Evolutionary conservation across 92 coral and sea anemone genomes (phyloP).

Genomic region (Porites divaricata): DNA sequence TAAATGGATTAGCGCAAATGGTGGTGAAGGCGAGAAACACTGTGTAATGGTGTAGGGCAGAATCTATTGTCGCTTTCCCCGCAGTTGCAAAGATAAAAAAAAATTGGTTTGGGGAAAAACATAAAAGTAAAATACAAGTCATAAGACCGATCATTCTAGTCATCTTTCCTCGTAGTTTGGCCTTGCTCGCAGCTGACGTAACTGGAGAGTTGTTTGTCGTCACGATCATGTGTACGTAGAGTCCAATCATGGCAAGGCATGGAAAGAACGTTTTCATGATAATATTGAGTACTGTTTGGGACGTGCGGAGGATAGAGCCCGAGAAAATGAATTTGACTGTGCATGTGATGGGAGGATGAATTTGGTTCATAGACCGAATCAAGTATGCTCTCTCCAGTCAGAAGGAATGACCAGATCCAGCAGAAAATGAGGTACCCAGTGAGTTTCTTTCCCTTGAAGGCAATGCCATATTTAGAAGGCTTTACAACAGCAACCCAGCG

Average conservation of each 20-base stretch:
- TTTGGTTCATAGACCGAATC: not conserved
- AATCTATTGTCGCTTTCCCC: constrained; percentile 19
- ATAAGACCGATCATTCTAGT: constrained; percentile 26
- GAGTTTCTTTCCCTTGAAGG: constrained; percentile 50
- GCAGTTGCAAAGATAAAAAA: constrained; percentile 25
- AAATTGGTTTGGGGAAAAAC: constrained; percentile 23
- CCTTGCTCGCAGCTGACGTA: constrained; percentile 17
- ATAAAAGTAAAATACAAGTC: not conserved
- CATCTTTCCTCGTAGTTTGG: constrained; percentile 25
- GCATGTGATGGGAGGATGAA: not conserved
- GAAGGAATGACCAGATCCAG: constrained; percentile 57
- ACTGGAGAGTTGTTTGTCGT: not conserved
- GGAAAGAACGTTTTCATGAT: constrained; percentile 15
- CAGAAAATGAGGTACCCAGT: constrained; percentile 52
- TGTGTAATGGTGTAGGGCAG: not conserved
- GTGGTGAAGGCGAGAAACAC: constrained; percentile 12
- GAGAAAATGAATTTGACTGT: constrained; percentile 4
- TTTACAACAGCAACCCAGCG: constrained; percentile 85
- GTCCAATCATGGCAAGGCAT: constrained; percentile 1
- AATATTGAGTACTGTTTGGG: not conserved
- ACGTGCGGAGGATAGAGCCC: not conserved
- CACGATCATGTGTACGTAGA: constrained; percentile 20
- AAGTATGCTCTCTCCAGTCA: not conserved
- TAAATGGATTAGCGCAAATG: constrained; percentile 28
- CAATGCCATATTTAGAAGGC: constrained; percentile 66